Evolutionary conservation across 2,797 vertebrate species (phyloP).

Genomic region (Holocentrus rufus): DNA sequence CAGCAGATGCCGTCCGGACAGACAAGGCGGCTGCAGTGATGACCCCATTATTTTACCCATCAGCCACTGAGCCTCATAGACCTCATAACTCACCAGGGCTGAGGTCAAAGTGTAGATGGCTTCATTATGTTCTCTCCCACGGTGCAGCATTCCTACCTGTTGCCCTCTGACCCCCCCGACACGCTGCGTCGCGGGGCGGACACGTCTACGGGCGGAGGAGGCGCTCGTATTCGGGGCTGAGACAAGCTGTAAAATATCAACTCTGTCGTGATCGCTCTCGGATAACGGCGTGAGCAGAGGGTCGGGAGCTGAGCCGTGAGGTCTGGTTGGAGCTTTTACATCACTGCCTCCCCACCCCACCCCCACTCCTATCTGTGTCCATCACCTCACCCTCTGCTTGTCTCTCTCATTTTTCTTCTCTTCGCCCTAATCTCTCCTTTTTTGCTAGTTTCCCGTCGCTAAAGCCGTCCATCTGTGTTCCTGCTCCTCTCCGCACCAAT

Average conservation of each 20-base stretch:
- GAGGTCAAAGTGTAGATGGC: conserved; percentile 55
- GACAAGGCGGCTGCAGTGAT: conserved; percentile 42
- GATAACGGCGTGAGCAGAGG: conserved; percentile 11
- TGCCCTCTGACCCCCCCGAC: conserved; percentile 54
- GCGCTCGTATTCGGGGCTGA: conserved; percentile 16
- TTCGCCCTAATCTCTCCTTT: background rate
- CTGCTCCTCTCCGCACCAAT: background rate
- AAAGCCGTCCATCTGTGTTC: background rate
- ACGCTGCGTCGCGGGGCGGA: conserved; percentile 37
- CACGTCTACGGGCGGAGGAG: conserved; percentile 31
- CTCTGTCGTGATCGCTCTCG: conserved; percentile 42
- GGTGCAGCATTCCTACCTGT: conserved; percentile 69
- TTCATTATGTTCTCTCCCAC: conserved; percentile 71
- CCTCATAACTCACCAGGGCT: conserved; percentile 48
- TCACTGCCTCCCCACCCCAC: too few relatives aligned
- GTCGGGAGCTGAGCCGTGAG: background rate
- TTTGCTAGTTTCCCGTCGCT: background rate
- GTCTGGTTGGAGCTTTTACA: background rate
- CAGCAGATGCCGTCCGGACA: conserved; percentile 35
- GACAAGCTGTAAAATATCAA: conserved; percentile 46
- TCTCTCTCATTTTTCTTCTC: background rate
- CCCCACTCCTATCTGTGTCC: too few relatives aligned
- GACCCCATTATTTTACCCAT: conserved; percentile 59
- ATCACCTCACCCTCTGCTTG: background rate
- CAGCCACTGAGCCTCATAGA: conserved; percentile 45